Base-by-base conservation (phyloP, 2,797 vertebrate genomes). In the Tapera naevia region DNA sequence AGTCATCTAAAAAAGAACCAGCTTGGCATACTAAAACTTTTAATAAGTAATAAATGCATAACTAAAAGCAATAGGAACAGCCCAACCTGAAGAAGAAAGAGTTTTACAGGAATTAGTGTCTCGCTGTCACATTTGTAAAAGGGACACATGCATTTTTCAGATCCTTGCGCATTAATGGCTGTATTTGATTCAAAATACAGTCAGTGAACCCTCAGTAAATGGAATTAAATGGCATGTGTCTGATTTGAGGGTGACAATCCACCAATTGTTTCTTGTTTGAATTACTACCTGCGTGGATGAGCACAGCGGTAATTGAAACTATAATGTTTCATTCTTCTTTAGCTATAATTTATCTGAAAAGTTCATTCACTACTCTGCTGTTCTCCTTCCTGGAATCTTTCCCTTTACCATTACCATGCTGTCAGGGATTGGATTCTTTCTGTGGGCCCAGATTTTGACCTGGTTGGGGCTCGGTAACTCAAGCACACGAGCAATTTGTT, bases 181-280 rank as follows among this genome's bases (percentile, higher is more conserved):
- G 86, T 91, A 82, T 95, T 96, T 95, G 95, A 97, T 96, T 97
- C 95, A 96, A 97, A 97, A 96, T 94, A 96, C 95, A 96, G 93
- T 61, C 95, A 96, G 94, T 97, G 96, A 97, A 97, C 96, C 95
- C 61, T 94, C 93, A 94, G 94, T 96, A 97, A 97, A 94, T 94
- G 96, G 96, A 97, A 96, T 97, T 97, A 96, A 97, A 97, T 97
- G 93, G 95, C 90, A 96, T 96, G 95, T 96, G 93, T 96, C 96
- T 96, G 94, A 95, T 96, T 95, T 87, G 96, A 96, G 93, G 94
- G 88, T 96, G 95, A 91, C 95, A 96, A 97, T 96, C 95, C 94
- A 94, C 86, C 91, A 85, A 94, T 96, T 96, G 95, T 97, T 97
- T 97, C 96, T 96, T 96, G 95, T 97, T 91, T 96, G 96, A 97